phyloP scores from a whole-genome alignment of 2,797 vertebrate genomes.

The Morus bassanus region DNA sequence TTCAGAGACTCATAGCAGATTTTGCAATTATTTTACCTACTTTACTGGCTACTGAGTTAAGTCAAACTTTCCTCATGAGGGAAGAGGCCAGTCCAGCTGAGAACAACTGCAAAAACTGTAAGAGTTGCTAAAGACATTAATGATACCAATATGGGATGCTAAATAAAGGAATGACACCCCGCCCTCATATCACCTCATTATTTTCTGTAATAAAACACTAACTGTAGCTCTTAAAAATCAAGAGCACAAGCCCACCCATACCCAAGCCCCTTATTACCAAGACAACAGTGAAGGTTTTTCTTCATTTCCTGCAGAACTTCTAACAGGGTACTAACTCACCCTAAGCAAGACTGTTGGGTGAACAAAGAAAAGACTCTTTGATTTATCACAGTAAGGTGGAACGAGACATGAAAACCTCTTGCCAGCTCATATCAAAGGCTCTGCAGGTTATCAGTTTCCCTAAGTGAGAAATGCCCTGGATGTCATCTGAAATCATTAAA shows the following conservation, averaged over 20 bases:
- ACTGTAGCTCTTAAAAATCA: not conserved
- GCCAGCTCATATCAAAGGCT: not conserved
- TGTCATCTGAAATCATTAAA: not conserved
- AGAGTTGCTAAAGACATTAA: not conserved
- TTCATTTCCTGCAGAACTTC: not conserved
- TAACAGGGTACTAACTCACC: not conserved
- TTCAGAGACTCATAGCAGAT: not conserved
- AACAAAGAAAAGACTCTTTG: not conserved
- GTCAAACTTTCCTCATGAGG: not conserved
- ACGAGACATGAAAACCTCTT: not conserved
- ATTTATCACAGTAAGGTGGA: not conserved
- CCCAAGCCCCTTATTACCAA: not conserved
- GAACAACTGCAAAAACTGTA: not conserved
- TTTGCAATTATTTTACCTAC: not conserved
- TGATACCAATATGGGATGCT: not conserved
- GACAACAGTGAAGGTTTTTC: not conserved
- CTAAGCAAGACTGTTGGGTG: not conserved
- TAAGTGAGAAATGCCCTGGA: not conserved
- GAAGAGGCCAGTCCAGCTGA: not conserved
- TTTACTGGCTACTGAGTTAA: not conserved
- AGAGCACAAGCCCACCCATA: not conserved
- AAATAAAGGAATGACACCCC: not conserved
- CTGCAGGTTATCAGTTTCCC: not conserved
- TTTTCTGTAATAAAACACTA: not conserved
- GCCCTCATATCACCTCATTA: not conserved